Evolutionary conservation across 1,140 invertebrate genomes (phyloP), one percentile per base, ranked within the genome.

Genomic region (Hetaerina americana): DNA sequence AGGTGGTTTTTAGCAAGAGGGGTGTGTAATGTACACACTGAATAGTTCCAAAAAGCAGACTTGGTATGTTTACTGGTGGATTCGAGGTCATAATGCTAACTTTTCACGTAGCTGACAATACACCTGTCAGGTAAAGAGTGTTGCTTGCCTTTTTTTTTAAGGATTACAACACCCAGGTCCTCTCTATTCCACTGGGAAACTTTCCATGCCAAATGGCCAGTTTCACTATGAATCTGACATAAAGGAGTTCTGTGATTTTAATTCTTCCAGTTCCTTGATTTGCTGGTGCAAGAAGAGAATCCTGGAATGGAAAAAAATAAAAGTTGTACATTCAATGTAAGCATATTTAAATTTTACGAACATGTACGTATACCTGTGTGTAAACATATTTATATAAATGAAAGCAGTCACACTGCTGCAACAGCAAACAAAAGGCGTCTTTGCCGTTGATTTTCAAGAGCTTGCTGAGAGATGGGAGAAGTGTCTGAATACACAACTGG

Each of bases 231-330:
- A 85, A 82, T 91, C 90, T 79, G 88, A 90, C 90, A 92, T 92
- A 80, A 93, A 94, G 77, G 91, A 92, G 87, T 94, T 93, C 87
- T 93, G 92, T 83, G 91, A 92, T 87, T 94, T 95, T 83, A 93
- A 86, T 84, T 93, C 91, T 87, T 95, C 92, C 82, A 95, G 83
- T 77, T 88, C 89, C 82, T 90, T 88, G 77, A 94, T 94, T 87
- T 94, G 92, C 83, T 94, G 91, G 80, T 92, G 90, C 78, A 94
- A 85, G 86, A 94, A 94, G 85, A 95, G 88, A 82, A 94, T 91
- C 86, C 92, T 93, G 81, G 72, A 87, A 85, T 74, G 76, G 76
- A 77, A 77, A 71, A 74, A 72, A 74, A 70, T 73, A 28, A 75
- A 76, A 68, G 71, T 66, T 69, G 28, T 74, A 57, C 8, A 29